Conservation (phyloP, 2,113 vertebrate species). For the Manacus vitellinus region DNA sequence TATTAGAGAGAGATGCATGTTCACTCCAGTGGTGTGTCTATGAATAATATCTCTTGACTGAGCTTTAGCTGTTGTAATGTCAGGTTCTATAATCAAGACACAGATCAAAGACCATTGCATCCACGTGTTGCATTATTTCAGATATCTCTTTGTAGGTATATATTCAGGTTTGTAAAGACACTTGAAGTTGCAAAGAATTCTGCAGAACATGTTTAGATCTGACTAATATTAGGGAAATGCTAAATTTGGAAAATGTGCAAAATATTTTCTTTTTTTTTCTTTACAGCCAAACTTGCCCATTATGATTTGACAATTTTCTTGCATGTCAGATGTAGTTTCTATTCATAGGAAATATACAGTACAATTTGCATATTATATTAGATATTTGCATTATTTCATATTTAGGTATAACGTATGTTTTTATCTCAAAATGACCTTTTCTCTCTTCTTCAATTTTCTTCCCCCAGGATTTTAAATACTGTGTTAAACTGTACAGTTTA, state of each 20-base stretch:
- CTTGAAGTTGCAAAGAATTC: too few relatives aligned
- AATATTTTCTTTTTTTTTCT: background rate
- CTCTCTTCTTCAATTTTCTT: background rate
- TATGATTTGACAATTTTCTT: background rate
- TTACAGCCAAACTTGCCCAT: background rate
- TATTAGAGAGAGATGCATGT: background rate
- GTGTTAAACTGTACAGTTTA: constrained; percentile 92
- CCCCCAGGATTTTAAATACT: constrained; percentile 89
- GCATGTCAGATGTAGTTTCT: background rate
- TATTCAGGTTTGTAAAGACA: too few relatives aligned
- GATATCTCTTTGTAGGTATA: too few relatives aligned
- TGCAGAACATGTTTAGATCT: too few relatives aligned
- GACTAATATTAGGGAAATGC: too few relatives aligned
- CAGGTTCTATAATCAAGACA: too few relatives aligned
- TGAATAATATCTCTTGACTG: too few relatives aligned
- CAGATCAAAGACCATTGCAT: too few relatives aligned
- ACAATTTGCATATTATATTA: background rate
- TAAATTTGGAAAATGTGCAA: too few relatives aligned
- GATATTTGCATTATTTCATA: background rate
- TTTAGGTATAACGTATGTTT: background rate
- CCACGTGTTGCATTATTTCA: too few relatives aligned
- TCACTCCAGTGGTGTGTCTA: too few relatives aligned
- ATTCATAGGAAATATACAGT: background rate
- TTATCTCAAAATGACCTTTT: background rate
- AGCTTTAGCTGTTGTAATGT: too few relatives aligned